phyloP scores from a whole-genome alignment of 2,113 vertebrate genomes.

The Ophiodon elongatus region DNA sequence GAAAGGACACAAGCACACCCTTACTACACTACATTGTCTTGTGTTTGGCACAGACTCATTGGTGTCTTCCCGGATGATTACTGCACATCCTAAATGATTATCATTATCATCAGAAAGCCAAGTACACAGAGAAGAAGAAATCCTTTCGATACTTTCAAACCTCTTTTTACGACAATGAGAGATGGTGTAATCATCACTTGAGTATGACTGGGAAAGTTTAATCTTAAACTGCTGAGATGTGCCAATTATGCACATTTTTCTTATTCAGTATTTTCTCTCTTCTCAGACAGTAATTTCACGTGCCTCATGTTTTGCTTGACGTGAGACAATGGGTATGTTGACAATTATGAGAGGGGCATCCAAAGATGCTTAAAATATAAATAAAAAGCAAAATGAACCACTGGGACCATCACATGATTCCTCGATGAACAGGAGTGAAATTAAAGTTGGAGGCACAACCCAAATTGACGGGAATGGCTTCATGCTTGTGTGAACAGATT shows the following conservation, averaged over 20 bases:
- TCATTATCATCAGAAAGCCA: not conserved
- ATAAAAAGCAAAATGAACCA: not conserved
- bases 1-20: not conserved
- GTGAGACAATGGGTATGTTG: not conserved
- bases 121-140: not conserved
- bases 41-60: not conserved
- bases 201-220: not conserved
- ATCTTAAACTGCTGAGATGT: not conserved
- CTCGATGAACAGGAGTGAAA: not conserved
- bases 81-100: not conserved
- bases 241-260: not conserved
- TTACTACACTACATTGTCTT: not conserved
- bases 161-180: not conserved
- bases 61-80: not conserved
- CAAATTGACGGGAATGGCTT: conserved; percentile 30
- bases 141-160: not conserved
- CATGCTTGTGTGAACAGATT: conserved; percentile 17
- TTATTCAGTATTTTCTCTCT: not conserved
- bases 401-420: not conserved
- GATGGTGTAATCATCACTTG: not conserved
- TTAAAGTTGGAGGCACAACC: not conserved
- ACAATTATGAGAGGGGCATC: not conserved
- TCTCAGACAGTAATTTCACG: not conserved
- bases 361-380: not conserved
- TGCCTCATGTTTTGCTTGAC: conserved; percentile 6